A percentile compares a stretch with the other conserved stretches of the same genome.
phyloP scores from a whole-genome alignment of 2,797 vertebrate genomes.

The Danio kyathit region DNA sequence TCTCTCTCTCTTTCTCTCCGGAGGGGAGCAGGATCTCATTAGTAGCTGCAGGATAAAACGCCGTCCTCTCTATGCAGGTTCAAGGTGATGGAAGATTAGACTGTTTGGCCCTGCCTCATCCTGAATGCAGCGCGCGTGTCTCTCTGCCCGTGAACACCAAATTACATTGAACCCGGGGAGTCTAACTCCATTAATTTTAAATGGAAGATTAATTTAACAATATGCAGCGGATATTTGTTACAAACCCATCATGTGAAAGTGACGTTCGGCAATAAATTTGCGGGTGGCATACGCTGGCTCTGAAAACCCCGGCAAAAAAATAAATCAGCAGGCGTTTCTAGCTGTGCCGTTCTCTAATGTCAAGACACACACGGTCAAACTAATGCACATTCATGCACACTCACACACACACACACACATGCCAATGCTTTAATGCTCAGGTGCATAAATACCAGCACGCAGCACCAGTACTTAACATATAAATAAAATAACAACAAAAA shows the following conservation, averaged over 20 bases:
- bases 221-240: constrained; percentile 99
- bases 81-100: constrained; percentile 99
- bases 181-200: constrained; percentile 99
- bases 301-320: constrained; percentile 86
- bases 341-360: constrained; percentile 82
- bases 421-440: neutral
- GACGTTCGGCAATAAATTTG: constrained; percentile 97
- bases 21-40: constrained; percentile 96
- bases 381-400: constrained; percentile 19
- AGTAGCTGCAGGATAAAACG: constrained; percentile 92
- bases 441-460: neutral
- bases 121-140: constrained; percentile 88
- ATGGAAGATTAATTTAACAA: constrained; percentile 99
- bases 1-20: constrained; percentile 59
- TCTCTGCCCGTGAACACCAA: constrained; percentile 95
- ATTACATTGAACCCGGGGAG: constrained; percentile 99
- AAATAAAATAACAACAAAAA: neutral
- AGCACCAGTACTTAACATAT: neutral
- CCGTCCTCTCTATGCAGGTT: constrained; percentile 97
- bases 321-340: constrained; percentile 94
- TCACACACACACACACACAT: neutral
- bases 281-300: constrained; percentile 86
- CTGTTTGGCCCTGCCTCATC: constrained; percentile 95
- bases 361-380: constrained; percentile 35
- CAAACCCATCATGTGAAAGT: constrained; percentile 99